These are phyloP conservation scores for Propsilocerus akamusi DNA, from an alignment of 1,140 invertebrate species.

Conservation along the genomic window DNA sequence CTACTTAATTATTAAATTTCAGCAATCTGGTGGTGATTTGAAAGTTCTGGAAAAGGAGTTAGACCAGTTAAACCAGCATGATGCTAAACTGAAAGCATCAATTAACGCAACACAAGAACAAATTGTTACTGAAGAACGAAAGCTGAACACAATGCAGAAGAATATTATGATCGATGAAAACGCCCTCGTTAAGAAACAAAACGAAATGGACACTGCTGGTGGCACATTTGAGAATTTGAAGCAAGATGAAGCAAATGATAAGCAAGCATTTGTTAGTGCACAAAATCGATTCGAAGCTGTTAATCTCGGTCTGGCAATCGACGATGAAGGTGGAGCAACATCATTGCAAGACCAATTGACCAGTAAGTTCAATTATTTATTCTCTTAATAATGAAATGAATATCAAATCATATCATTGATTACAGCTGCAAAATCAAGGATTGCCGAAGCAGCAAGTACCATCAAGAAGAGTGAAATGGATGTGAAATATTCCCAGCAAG, in stretches of 20 bases:
- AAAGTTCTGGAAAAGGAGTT: constrained; percentile 44
- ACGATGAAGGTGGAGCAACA: constrained; percentile 61
- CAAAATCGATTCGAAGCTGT: constrained; percentile 69
- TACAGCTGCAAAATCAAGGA: constrained; percentile 51
- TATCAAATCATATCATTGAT: constrained; percentile 8
- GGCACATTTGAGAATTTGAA: constrained; percentile 51
- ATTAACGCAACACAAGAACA: constrained; percentile 48
- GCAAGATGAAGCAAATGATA: constrained; percentile 43
- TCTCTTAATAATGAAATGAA: not conserved
- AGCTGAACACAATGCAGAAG: constrained; percentile 44
- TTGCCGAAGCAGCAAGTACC: constrained; percentile 60
- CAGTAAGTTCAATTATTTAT: constrained; percentile 26
- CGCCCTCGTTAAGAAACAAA: constrained; percentile 39
- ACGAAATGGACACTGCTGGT: constrained; percentile 31
- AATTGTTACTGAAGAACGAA: constrained; percentile 48
- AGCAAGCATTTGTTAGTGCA: constrained; percentile 45
- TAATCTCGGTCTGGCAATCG: constrained; percentile 58
- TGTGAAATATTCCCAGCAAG: constrained; percentile 44
- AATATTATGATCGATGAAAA: constrained; percentile 53
- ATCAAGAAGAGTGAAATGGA: constrained; percentile 62
- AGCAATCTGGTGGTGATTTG: constrained; percentile 49
- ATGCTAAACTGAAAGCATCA: constrained; percentile 45
- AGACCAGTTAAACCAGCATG: constrained; percentile 40
- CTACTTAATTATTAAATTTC: constrained; percentile 7
- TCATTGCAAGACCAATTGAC: constrained; percentile 82